These are phyloP conservation scores for Agriopis leucophaearia DNA, from an alignment of 2,888 invertebrate species.

Conservation along the genomic window DNA sequence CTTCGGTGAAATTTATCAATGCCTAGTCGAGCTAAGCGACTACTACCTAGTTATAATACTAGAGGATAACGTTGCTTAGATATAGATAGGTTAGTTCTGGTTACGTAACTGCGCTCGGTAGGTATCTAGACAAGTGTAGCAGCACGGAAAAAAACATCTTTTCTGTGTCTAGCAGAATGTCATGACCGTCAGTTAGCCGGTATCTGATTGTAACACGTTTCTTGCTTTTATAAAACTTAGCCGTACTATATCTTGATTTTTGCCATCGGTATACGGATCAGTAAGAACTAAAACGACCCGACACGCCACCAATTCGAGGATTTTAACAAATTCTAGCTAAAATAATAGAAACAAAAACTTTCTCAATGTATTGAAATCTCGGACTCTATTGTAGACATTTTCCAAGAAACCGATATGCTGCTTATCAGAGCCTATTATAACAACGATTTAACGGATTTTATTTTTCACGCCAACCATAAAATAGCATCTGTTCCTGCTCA, in stretches of 20 bases:
- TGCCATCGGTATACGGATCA: conserved; percentile 32
- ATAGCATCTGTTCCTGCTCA: conserved; percentile 1
- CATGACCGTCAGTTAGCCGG: conserved; percentile 20
- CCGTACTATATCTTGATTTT: conserved; percentile 32
- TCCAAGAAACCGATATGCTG: background rate
- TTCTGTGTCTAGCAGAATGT: too few species aligned
- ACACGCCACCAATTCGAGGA: conserved; percentile 11
- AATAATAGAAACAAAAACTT: background rate
- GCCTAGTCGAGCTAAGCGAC: too few species aligned
- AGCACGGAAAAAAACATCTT: too few species aligned
- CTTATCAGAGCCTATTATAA: background rate
- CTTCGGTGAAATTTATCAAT: too few species aligned
- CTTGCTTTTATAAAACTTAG: conserved; percentile 24
- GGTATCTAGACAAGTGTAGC: conserved; percentile 22
- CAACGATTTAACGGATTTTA: conserved; percentile 2
- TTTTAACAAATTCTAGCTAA: conserved; percentile 21
- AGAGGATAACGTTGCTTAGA: background rate
- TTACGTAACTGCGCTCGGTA: conserved; percentile 20
- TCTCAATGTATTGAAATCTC: background rate
- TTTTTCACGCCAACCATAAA: background rate
- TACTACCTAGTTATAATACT: background rate
- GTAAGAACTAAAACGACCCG: conserved; percentile 20
- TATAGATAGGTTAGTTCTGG: background rate
- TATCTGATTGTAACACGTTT: conserved; percentile 37
- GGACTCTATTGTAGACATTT: background rate